phyloP scores from a whole-genome alignment of 2,888 invertebrate genomes.

The Trissoscelio sp. region DNA sequence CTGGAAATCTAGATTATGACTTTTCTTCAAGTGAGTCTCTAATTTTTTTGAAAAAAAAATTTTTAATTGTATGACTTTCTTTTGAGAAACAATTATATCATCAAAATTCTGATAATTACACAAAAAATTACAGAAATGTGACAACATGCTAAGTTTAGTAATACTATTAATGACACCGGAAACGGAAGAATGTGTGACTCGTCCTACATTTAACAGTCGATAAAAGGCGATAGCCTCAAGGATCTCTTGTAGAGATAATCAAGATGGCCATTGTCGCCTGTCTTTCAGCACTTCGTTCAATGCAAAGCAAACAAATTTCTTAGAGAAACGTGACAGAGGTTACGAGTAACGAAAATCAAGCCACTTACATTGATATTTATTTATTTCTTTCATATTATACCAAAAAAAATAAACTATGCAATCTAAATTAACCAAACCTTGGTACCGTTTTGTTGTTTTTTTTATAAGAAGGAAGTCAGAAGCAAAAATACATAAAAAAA shows the following conservation, averaged over 20 bases:
- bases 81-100: too few species aligned
- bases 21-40: too few species aligned
- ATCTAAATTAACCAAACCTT: slow-evolving; percentile 23
- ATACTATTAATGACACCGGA: neutral
- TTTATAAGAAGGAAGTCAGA: slow-evolving; percentile 1
- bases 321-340: slow-evolving; percentile 75
- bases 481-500: too few species aligned
- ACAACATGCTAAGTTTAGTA: neutral
- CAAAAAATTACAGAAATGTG: too few species aligned
- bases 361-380: slow-evolving; percentile 34
- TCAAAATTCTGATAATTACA: too few species aligned
- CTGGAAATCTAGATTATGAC: too few species aligned
- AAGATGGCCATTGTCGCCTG: slow-evolving; percentile 77
- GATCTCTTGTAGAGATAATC: slow-evolving; percentile 55
- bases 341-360: slow-evolving; percentile 18
- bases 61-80: too few species aligned
- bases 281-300: slow-evolving; percentile 79
- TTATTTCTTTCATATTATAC: slow-evolving; percentile 49
- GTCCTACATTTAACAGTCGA: slow-evolving; percentile 9
- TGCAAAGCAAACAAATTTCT: slow-evolving; percentile 78
- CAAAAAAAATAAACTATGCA: slow-evolving; percentile 43
- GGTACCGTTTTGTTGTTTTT: neutral
- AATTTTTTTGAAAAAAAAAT: too few species aligned
- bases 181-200: slow-evolving; percentile 20
- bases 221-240: slow-evolving; percentile 31